Evolutionary conservation across 2,888 invertebrate species (phyloP), one percentile per base, ranked within the genome.

Genomic region (Leptopilina drosophilae): DNA sequence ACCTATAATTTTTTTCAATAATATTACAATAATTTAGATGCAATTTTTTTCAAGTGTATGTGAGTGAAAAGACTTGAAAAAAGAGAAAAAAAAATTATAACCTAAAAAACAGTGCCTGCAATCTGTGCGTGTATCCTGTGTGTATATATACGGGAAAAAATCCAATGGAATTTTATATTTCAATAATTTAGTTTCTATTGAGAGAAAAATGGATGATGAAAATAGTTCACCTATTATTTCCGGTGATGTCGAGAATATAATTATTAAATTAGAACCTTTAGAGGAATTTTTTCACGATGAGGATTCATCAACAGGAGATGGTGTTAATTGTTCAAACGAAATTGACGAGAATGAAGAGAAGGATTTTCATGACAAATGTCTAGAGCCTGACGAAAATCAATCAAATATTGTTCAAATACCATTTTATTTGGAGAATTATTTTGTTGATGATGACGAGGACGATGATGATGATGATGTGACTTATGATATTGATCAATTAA

Each of bases 381-480:
- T 77, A 20, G 77, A 78, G 49, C 8, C 82, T 42, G 84, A 81
- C 56, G 82, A 81, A 81, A 78, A 80, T 75, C 67, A 80, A 14
- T 64, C 80, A 64, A 75, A 81, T 78, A 49, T 80, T 78, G 77
- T 84, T 56, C 79, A 84, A 80, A 81, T 81, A n/a, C 84, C 84
- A 15, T 84, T 84, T 81, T 82, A 79, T 75, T 62, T 84, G 40
- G 84, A 84, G 46, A 84, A 78, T 77, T 84, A 84, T 64, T 84
- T 84, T 76, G 65, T 77, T 59, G 81, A 82, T 6, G 78, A 82
- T 62, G 76, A 80, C 64, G 49, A 49, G 1, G 11, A 49, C 2
- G 49, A 49, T 49, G 9, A 49, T 49, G 49, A 49, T 49, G 49
- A 49, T 49, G 49, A 11, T 49, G 49, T 49, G 49, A 49, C 33